Base-by-base conservation (phyloP, 2,113 vertebrate genomes). In the Sarotherodon lohbergeri region DNA sequence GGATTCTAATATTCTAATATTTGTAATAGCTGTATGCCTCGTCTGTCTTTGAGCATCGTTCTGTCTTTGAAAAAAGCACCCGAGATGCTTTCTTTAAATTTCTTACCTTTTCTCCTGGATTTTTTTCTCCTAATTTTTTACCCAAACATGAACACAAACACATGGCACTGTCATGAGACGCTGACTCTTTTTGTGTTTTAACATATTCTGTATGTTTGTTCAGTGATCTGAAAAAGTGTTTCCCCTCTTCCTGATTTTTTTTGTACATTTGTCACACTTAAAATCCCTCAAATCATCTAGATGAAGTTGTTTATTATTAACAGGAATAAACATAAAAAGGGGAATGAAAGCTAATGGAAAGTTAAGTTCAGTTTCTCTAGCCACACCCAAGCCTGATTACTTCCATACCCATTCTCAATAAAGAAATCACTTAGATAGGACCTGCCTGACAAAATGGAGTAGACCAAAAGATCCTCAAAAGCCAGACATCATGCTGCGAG, bases 361-460 rank as follows among this genome's bases (percentile, higher is more conserved):
- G 59, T 32, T 1, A 0, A 36, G 59, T 63, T 63, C 59, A 2
- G 32, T 63, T 63, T 1, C 32, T 63, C 32, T 63, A 63, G 59
- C 59, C 59, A 63, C 59, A 63, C 59, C 59, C 59, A 63, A 63
- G 36, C 59, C 59, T 63, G 59, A 36, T 63, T 17, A 63, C 4
- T 9, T 7, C 17, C 17, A 0, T 36, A 36, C 32, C 6, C 32
- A 36, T 63, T 63, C 29, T 34, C 16, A 19, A 19, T 61, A 17
- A 34, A 61, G 29, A 61, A 34, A 27, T 27, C 27, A 4, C 4
- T 27, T 27, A 27, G 4, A 4, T 27, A 4, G 27, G 27, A 27
- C 27, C 27, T 27, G 27, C 27, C 24, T 27, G 29, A 17, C 27
- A 1, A 61, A 34, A 32, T 61, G 57, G 57, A 61, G 29, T 61